Conservation (phyloP, 1,140 invertebrate species). For the Himalopsyche phryganea region DNA sequence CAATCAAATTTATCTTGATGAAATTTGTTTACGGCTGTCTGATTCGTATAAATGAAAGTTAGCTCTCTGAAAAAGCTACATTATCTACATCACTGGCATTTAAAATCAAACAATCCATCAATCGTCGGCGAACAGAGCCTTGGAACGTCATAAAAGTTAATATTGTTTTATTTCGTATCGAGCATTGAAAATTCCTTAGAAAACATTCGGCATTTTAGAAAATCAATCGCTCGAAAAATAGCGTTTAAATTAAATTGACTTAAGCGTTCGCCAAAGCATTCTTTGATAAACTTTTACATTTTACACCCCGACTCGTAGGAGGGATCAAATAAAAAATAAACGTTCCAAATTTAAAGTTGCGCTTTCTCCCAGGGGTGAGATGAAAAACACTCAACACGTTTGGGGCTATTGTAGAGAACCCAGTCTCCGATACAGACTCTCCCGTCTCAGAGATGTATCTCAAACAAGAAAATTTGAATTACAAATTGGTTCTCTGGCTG, state of each 20-base stretch:
- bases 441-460: conserved; percentile 39
- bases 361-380: neutral
- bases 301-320: neutral
- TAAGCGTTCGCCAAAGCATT: neutral
- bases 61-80: too few relatives aligned
- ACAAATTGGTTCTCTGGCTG: conserved; percentile 22
- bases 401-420: conserved; percentile 4
- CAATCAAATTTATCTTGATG: too few relatives aligned
- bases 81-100: too few relatives aligned
- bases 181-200: neutral
- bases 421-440: neutral
- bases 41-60: too few relatives aligned
- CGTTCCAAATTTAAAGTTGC: conserved; percentile 22
- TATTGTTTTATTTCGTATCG: neutral
- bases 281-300: conserved; percentile 3
- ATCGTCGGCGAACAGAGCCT: too few relatives aligned
- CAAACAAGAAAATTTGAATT: conserved; percentile 32
- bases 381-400: conserved; percentile 13
- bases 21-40: too few relatives aligned
- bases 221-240: conserved; percentile 12
- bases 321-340: conserved; percentile 17
- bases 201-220: conserved; percentile 7
- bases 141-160: too few relatives aligned
- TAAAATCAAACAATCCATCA: too few relatives aligned
- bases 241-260: conserved; percentile 18